A percentile compares a stretch with the other conserved stretches of the same genome.
Conservation (phyloP, 1,140 invertebrate species). For the Drosophila funebris region DNA sequence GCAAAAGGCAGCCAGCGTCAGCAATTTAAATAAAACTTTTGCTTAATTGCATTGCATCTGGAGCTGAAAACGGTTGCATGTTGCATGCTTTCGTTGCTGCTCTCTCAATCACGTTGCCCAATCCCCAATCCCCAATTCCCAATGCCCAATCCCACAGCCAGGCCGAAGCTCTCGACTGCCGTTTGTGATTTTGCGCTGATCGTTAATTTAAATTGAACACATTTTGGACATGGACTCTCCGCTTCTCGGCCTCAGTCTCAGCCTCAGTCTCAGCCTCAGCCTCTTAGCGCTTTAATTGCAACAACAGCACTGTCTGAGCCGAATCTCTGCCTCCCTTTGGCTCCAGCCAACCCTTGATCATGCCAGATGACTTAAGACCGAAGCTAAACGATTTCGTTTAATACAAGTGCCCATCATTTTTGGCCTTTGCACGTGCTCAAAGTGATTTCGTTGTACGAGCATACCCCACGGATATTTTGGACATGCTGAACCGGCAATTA, state of each 20-base stretch:
- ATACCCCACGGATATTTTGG: constrained; percentile 64
- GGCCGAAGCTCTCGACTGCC: constrained; percentile 28
- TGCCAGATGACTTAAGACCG: constrained; percentile 24
- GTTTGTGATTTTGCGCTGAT: constrained; percentile 66
- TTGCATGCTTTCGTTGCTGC: constrained; percentile 32
- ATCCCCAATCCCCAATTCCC: constrained; percentile 3
- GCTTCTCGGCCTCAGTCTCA: too few relatives aligned
- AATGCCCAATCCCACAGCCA: constrained; percentile 3
- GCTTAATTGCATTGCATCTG: constrained; percentile 73
- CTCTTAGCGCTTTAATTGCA: constrained; percentile 67
- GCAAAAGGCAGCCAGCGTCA: constrained; percentile 44
- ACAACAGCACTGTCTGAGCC: constrained; percentile 14
- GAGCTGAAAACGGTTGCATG: constrained; percentile 57
- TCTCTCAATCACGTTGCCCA: constrained; percentile 35
- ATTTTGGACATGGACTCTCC: constrained; percentile 78
- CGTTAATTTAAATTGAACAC: constrained; percentile 82
- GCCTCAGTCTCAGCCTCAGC: constrained; percentile 14
- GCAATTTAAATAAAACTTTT: constrained; percentile 82
- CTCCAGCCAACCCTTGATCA: background rate
- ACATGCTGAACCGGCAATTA: constrained; percentile 75
- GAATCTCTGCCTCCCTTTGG: constrained; percentile 18
- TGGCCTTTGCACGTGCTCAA: constrained; percentile 66
- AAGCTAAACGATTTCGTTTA: constrained; percentile 78
- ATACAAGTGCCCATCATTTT: constrained; percentile 79
- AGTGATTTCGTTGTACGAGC: constrained; percentile 56